phyloP scores from a whole-genome alignment of 2,888 invertebrate genomes.

The Notodonta dromedarius region DNA sequence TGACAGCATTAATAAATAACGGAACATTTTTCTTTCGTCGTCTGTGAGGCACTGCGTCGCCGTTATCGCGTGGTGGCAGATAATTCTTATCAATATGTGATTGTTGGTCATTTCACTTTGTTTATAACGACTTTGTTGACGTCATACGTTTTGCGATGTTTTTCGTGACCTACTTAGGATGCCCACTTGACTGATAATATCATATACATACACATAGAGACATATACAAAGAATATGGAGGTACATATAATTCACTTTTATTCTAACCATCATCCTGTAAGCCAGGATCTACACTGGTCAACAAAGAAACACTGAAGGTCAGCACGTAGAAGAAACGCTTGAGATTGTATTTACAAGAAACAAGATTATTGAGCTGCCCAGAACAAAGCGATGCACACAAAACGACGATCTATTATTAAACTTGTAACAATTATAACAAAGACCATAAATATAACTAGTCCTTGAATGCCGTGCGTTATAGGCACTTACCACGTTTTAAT shows the following conservation, averaged over 20 bases:
- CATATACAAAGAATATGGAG: not conserved
- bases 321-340: too few species aligned
- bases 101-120: slow-evolving; percentile 67
- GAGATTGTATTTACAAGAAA: too few species aligned
- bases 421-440: too few species aligned
- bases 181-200: not conserved
- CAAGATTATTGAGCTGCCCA: not conserved
- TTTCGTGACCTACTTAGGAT: not conserved
- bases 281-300: too few species aligned
- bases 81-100: slow-evolving; percentile 52
- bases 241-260: not conserved
- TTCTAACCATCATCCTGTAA: too few species aligned
- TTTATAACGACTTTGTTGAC: slow-evolving; percentile 29
- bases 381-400: not conserved
- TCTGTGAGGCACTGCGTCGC: slow-evolving; percentile 38
- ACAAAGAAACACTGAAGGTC: too few species aligned
- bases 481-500: not conserved
- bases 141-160: not conserved
- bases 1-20: slow-evolving; percentile 36
- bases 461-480: not conserved
- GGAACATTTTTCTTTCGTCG: slow-evolving; percentile 44
- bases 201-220: not conserved
- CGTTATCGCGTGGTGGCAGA: slow-evolving; percentile 52
- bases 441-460: not conserved
- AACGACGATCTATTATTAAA: too few species aligned